Conservation (phyloP, 2,888 invertebrate species). For the Sesamia inferens region DNA sequence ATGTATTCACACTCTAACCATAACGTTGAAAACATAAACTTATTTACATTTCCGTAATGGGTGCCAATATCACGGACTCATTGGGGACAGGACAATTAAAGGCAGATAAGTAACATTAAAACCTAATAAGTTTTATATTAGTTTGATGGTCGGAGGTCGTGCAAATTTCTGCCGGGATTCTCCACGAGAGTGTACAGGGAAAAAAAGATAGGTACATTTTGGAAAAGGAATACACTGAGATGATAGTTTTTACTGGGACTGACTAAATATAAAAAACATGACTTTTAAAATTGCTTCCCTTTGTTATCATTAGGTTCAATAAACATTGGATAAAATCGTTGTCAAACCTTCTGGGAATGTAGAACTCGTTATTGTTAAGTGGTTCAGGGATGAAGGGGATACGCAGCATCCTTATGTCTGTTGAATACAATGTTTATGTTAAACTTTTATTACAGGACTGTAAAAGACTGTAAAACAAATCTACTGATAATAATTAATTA, state of each 20-base stretch:
- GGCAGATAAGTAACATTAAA: conserved; percentile 49
- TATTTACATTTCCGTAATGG: conserved; percentile 30
- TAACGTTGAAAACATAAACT: conserved; percentile 25
- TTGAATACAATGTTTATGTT: neutral
- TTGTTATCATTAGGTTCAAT: neutral
- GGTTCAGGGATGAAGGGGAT: neutral
- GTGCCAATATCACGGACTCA: conserved; percentile 28
- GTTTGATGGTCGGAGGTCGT: conserved; percentile 22
- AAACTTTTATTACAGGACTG: neutral
- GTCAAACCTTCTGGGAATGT: neutral
- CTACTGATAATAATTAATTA: too few relatives aligned
- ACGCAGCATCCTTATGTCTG: neutral
- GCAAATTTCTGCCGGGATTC: conserved; percentile 20
- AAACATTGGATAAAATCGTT: neutral
- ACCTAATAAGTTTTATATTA: conserved; percentile 41
- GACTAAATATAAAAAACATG: neutral
- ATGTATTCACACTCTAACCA: conserved; percentile 23
- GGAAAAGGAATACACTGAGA: neutral
- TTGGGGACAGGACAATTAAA: conserved; percentile 43
- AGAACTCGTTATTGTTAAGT: neutral
- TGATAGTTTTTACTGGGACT: neutral
- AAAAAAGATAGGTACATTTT: neutral
- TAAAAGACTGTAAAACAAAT: neutral
- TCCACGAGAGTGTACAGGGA: conserved; percentile 9
- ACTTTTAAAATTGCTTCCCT: neutral